These are phyloP conservation scores for Gyps fulvus DNA, from an alignment of 2,113 vertebrate species.

Conservation along the genomic window DNA sequence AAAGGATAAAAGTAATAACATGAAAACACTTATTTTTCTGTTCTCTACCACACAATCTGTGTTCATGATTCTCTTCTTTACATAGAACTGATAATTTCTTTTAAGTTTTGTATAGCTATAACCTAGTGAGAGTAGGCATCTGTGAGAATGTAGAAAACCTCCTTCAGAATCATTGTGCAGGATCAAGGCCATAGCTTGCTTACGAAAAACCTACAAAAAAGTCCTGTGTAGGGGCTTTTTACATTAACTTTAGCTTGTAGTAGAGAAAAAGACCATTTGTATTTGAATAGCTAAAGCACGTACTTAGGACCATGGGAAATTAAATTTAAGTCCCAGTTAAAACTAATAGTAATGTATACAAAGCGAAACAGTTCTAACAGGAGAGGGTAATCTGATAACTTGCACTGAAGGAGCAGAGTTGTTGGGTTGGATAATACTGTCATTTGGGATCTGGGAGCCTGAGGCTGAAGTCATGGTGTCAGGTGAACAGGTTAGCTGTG, in stretches of 20 bases:
- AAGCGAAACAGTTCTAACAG: neutral
- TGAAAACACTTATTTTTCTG: neutral
- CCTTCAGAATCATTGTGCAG: neutral
- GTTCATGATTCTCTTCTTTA: neutral
- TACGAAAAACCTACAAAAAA: neutral
- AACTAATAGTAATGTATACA: neutral
- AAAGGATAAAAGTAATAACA: neutral
- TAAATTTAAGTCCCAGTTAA: neutral
- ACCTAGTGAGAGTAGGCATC: neutral
- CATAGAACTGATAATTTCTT: neutral
- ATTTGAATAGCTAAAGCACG: neutral
- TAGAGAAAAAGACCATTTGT: neutral
- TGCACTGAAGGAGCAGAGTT: neutral
- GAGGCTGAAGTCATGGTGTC: neutral
- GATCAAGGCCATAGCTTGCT: neutral
- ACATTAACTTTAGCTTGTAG: neutral
- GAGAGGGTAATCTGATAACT: neutral
- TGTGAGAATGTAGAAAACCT: neutral
- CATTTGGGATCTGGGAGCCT: neutral
- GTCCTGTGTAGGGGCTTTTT: accelerated
- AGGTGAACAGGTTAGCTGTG: neutral
- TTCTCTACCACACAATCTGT: neutral
- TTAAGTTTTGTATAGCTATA: neutral
- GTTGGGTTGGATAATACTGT: neutral
- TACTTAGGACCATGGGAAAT: neutral